A percentile compares a stretch with the other conserved stretches of the same genome.
Evolutionary conservation across 2,113 vertebrate genomes (phyloP).

Genomic region (Cynocephalus volans): DNA sequence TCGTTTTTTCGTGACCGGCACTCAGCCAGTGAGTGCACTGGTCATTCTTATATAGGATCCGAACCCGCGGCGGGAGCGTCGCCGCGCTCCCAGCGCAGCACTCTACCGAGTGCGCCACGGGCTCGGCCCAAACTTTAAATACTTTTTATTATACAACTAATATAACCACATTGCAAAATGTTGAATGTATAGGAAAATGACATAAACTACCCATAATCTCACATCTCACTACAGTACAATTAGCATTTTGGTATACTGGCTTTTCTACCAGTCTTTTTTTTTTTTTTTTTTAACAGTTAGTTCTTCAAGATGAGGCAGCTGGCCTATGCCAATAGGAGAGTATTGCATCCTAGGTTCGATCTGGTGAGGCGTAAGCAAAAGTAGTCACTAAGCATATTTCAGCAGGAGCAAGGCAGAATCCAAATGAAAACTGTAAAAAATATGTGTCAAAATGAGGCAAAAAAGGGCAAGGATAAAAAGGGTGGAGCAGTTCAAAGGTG

Average conservation of each 20-base stretch:
- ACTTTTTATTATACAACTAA: conserved; percentile 15
- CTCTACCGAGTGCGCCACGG: too few species aligned
- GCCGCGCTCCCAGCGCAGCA: too few species aligned
- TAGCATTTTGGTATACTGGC: neutral
- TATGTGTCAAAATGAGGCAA: neutral
- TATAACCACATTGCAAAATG: conserved; percentile 18
- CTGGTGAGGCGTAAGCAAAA: conserved; percentile 5
- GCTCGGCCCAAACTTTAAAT: conserved; percentile 62
- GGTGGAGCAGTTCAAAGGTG: neutral
- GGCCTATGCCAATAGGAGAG: neutral
- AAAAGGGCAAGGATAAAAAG: neutral
- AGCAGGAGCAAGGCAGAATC: conserved; percentile 13
- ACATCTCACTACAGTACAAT: neutral
- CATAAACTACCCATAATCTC: neutral
- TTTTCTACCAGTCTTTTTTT: neutral
- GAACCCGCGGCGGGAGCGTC: too few species aligned
- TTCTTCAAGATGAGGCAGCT: conserved; percentile 29
- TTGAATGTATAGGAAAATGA: conserved; percentile 22
- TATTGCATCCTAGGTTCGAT: neutral
- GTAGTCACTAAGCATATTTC: conserved; percentile 45
- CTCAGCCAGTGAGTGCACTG: too few species aligned
- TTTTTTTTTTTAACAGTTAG: neutral
- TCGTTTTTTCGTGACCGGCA: too few species aligned
- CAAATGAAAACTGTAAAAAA: conserved; percentile 45
- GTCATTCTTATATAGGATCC: too few species aligned